Percentiles rank a stretch among this genome's conserved stretches.
phyloP scores from a whole-genome alignment of 2,797 vertebrate genomes.

The Acanthiza pusilla region DNA sequence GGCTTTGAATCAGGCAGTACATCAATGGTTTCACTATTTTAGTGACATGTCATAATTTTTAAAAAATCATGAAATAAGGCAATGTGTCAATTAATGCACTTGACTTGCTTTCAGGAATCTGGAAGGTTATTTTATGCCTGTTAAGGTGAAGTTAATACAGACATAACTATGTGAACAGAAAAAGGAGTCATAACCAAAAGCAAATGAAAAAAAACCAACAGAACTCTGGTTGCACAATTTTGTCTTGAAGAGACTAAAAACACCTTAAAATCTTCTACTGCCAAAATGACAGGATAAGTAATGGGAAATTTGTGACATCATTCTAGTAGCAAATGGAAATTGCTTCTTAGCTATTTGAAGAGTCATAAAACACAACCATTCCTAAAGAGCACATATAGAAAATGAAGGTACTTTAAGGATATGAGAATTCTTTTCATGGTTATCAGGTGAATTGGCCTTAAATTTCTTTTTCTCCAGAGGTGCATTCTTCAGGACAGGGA shows the following conservation, averaged over 20 bases:
- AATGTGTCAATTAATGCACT: neutral
- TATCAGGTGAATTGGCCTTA: neutral
- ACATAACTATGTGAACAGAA: neutral
- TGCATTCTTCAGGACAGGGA: neutral
- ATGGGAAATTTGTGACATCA: neutral
- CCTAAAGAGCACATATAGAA: neutral
- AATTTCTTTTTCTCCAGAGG: neutral
- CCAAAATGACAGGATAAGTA: neutral
- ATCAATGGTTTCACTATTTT: neutral
- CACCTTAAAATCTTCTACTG: neutral
- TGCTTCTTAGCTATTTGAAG: neutral
- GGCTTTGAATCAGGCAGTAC: neutral
- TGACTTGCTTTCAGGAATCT: neutral
- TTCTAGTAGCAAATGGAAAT: slow-evolving; percentile 5
- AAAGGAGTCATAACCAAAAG: neutral
- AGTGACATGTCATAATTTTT: neutral
- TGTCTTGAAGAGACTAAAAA: neutral
- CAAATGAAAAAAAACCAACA: neutral
- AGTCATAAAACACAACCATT: neutral
- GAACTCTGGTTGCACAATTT: neutral
- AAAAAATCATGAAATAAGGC: neutral
- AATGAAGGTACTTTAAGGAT: neutral
- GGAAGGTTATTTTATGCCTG: neutral
- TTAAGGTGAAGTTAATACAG: neutral
- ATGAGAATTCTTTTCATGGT: neutral